Base-by-base conservation (phyloP, 92 coral and sea anemone genomes). In the Epizoanthus rinbou region DNA sequence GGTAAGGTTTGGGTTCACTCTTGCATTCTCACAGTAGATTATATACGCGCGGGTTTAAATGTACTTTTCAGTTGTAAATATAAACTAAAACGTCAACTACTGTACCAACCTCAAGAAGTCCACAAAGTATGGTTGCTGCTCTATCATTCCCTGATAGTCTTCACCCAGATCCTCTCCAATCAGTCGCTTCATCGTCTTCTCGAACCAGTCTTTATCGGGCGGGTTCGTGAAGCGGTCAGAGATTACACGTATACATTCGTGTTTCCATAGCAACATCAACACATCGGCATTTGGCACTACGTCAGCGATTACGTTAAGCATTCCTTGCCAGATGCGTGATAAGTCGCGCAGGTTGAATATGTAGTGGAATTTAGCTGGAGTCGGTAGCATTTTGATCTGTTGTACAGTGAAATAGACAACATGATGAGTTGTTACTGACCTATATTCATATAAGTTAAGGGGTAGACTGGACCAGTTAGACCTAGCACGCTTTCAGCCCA, bases 341-440 rank as follows among this genome's bases (percentile, higher is more conserved):
- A 95, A 81, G 88, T 95, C 98, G 60, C 98, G 98, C 79, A 95
- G 87, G 94, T 95, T 95, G 86, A 95, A 95, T 85, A 95, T 91
- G 95, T 95, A 95, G 85, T 95, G 98, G 80, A 95, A 95, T 78
- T 95, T 95, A 50, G 98, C 98, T 39, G 98, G 98, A 13, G 98
- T 95, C 17, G 98, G 98, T 22, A 95, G 92, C 98, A 95, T 95
- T 84, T 95, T 95, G 22, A 95, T 91, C 97, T 95, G 82, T 41
- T 16, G 64, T 39, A n/a, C 16, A 35, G 39, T 9, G 16, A 64
- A 37, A 78, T 9, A 9, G 0, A 28, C 2, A 9, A 50, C 54
- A 2, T 50, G 54, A 50, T 9, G 53, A 4, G 54, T 50, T 9
- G 54, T 50, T 50, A 50, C 54, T 50, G 11, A 50, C 54, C 2